phyloP scores from a whole-genome alignment of 2,797 vertebrate species.

The Anguilla pacifica region DNA sequence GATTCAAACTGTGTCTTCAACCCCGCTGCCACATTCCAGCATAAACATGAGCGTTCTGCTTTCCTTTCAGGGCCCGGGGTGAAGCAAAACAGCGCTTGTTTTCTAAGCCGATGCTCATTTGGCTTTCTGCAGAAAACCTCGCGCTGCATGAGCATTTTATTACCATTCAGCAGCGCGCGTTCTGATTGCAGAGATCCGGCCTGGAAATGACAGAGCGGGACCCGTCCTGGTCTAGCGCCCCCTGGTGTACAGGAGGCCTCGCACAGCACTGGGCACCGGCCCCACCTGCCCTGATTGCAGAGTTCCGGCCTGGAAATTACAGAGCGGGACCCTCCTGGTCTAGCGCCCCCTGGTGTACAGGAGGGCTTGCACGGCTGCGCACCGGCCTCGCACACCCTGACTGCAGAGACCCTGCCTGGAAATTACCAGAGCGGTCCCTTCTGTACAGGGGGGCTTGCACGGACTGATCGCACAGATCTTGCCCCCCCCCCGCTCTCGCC shows the following conservation, averaged over 20 bases:
- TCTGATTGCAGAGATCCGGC: neutral
- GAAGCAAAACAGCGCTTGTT: neutral
- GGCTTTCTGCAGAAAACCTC: neutral
- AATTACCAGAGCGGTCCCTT: too few species aligned
- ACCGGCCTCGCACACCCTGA: too few species aligned
- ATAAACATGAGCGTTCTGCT: neutral
- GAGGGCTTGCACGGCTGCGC: too few species aligned
- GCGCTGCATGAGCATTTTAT: neutral
- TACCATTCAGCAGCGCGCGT: neutral
- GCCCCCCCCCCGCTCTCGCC: slow-evolving; percentile 29
- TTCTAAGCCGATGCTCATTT: neutral
- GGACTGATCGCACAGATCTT: too few species aligned
- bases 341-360: too few species aligned
- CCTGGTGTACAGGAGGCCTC: too few species aligned
- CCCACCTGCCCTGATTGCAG: slow-evolving; percentile 23
- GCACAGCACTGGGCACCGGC: slow-evolving; percentile 36
- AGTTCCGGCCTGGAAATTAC: neutral
- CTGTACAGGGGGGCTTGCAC: too few species aligned
- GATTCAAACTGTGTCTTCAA: neutral
- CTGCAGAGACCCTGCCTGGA: too few species aligned
- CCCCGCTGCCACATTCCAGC: neutral
- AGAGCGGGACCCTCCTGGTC: too few species aligned
- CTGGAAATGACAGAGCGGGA: too few species aligned
- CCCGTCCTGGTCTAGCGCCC: too few species aligned
- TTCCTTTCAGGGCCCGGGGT: neutral